Evolutionary conservation across 2,888 invertebrate species (phyloP).

Genomic region (Liodrosophila aerea): DNA sequence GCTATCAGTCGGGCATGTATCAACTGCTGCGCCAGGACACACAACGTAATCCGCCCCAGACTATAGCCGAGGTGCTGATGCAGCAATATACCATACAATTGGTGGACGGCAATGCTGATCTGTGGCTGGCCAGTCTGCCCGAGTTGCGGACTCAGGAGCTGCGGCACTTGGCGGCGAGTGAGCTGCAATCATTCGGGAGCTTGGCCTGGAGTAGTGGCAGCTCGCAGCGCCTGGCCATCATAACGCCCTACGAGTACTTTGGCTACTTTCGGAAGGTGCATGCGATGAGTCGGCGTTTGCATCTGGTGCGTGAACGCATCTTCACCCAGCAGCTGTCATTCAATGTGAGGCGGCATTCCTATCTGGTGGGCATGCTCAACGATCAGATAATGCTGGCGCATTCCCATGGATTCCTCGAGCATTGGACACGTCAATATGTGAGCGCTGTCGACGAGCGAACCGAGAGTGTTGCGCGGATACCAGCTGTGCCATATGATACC

Average conservation of each 20-base stretch:
- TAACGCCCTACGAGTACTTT: slow-evolving; percentile 74
- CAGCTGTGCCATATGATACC: slow-evolving; percentile 32
- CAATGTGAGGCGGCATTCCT: slow-evolving; percentile 68
- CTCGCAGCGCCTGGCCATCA: slow-evolving; percentile 53
- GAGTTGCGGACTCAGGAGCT: slow-evolving; percentile 48
- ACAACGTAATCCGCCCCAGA: slow-evolving; percentile 68
- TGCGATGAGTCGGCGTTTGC: slow-evolving; percentile 53
- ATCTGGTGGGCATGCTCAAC: slow-evolving; percentile 60
- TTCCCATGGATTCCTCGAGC: slow-evolving; percentile 61
- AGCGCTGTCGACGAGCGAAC: slow-evolving; percentile 58
- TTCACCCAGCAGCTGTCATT: slow-evolving; percentile 70
- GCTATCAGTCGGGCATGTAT: slow-evolving; percentile 78
- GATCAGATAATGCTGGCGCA: slow-evolving; percentile 55
- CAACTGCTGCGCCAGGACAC: slow-evolving; percentile 66
- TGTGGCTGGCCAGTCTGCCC: slow-evolving; percentile 56
- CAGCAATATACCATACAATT: slow-evolving; percentile 59
- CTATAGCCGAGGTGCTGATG: slow-evolving; percentile 61
- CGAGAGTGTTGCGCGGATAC: slow-evolving; percentile 45
- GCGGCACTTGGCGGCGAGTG: slow-evolving; percentile 50
- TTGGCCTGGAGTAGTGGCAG: slow-evolving; percentile 45
- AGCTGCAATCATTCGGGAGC: slow-evolving; percentile 59
- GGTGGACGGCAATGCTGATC: slow-evolving; percentile 51
- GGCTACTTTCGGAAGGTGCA: slow-evolving; percentile 67
- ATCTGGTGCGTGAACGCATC: slow-evolving; percentile 67
- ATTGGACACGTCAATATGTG: slow-evolving; percentile 60